These are phyloP conservation scores for Hanleya hanleyi DNA, from an alignment of 2,888 invertebrate species.

Conservation along the genomic window DNA sequence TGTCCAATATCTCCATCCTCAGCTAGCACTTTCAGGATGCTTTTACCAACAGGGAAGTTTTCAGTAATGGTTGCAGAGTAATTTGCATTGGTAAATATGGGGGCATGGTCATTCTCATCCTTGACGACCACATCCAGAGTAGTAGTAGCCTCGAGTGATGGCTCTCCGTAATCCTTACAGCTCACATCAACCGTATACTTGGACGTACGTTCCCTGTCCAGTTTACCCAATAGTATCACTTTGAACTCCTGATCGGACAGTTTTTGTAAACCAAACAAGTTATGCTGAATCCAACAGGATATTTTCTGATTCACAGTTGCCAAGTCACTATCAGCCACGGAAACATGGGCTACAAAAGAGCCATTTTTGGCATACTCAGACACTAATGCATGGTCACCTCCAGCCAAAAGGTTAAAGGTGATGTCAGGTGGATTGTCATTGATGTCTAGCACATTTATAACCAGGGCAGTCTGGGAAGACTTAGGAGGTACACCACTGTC, in stretches of 20 bases:
- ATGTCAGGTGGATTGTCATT: slow-evolving; percentile 12
- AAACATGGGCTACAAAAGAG: slow-evolving; percentile 13
- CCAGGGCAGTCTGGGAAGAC: background rate
- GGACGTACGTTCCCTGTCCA: background rate
- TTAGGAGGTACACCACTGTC: background rate
- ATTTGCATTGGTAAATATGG: background rate
- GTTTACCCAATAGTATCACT: background rate
- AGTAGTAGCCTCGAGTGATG: background rate
- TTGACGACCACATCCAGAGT: background rate
- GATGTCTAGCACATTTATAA: slow-evolving; percentile 12
- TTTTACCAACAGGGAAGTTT: background rate
- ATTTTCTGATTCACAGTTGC: background rate
- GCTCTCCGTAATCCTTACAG: background rate
- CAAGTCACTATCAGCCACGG: slow-evolving; percentile 6
- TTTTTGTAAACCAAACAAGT: background rate
- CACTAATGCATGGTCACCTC: background rate
- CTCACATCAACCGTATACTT: background rate
- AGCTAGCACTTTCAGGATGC: background rate
- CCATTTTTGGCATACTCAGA: slow-evolving; percentile 8
- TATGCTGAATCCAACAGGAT: background rate
- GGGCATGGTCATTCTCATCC: slow-evolving; percentile 14
- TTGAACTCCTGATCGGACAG: slow-evolving; percentile 6
- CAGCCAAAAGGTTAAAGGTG: slow-evolving; percentile 9
- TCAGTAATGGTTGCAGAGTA: background rate
- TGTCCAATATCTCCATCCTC: slow-evolving; percentile 10